These are phyloP conservation scores for Rhamnusium bicolor DNA, from an alignment of 2,888 invertebrate genomes.

Conservation along the genomic window DNA sequence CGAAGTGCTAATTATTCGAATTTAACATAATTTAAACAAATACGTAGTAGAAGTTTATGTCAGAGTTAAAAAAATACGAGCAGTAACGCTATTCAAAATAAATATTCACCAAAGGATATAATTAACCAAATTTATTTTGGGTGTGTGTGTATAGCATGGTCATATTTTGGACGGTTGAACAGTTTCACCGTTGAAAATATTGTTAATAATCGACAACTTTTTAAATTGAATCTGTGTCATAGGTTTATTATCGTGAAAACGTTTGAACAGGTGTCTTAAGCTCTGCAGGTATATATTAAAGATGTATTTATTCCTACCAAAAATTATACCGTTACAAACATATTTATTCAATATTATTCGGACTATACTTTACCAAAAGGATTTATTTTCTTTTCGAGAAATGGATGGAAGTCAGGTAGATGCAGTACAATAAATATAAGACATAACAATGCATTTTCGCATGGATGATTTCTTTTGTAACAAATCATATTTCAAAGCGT, in stretches of 20 bases:
- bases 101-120: not conserved
- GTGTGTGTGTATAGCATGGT: not conserved
- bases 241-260: slow-evolving; percentile 49
- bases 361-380: no score
- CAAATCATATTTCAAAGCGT: no score
- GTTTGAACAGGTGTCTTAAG: slow-evolving; percentile 47
- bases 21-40: no score
- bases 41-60: no score
- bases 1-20: no score
- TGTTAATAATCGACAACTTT: slow-evolving; percentile 36
- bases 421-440: no score
- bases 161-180: not conserved
- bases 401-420: no score
- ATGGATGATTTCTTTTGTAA: no score
- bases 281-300: slow-evolving; percentile 22
- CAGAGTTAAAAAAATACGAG: no score
- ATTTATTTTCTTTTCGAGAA: no score
- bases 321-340: slow-evolving; percentile 26
- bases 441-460: no score
- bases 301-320: slow-evolving; percentile 18
- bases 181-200: slow-evolving; percentile 32
- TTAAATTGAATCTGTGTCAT: slow-evolving; percentile 48
- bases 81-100: no score
- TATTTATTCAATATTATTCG: not conserved
- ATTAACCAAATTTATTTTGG: not conserved